phyloP scores from a whole-genome alignment of 2,113 vertebrate species.

The Ameiurus melas region DNA sequence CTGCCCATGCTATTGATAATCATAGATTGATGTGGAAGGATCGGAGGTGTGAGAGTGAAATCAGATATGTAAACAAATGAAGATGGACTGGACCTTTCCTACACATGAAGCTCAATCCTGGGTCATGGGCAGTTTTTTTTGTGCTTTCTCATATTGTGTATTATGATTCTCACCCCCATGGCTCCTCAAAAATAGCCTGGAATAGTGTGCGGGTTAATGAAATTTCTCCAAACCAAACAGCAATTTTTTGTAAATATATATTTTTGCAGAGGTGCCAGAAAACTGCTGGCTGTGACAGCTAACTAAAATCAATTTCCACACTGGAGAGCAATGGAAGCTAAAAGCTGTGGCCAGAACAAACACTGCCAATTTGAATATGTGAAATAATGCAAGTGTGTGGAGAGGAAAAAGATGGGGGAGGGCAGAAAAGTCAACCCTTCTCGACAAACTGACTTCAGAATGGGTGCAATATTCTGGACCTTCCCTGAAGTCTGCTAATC shows the following conservation, averaged over 20 bases:
- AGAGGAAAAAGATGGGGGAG: conserved; percentile 30
- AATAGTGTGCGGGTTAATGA: conserved; percentile 58
- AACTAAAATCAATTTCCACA: conserved; percentile 66
- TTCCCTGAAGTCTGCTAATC: conserved; percentile 49
- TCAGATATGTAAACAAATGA: conserved; percentile 44
- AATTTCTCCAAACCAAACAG: conserved; percentile 58
- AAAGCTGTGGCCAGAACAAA: conserved; percentile 61
- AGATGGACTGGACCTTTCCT: conserved; percentile 42
- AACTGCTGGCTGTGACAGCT: conserved; percentile 63
- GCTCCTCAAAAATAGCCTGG: conserved; percentile 40
- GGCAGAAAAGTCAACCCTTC: conserved; percentile 41
- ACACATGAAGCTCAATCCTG: conserved; percentile 21
- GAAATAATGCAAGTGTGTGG: conserved; percentile 56
- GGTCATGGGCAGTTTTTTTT: conserved; percentile 25
- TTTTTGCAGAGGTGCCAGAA: conserved; percentile 61
- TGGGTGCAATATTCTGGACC: conserved; percentile 39
- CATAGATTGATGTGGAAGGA: conserved; percentile 44
- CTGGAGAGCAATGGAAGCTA: conserved; percentile 57
- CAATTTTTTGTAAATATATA: conserved; percentile 56
- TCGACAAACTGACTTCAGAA: conserved; percentile 45
- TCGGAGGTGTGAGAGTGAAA: conserved; percentile 33
- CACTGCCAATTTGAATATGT: conserved; percentile 61
- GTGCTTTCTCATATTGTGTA: conserved; percentile 42
- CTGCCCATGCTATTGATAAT: conserved; percentile 46
- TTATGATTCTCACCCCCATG: conserved; percentile 49